Conservation (phyloP, 2,888 invertebrate species). For the Sarcophaga variegata region DNA sequence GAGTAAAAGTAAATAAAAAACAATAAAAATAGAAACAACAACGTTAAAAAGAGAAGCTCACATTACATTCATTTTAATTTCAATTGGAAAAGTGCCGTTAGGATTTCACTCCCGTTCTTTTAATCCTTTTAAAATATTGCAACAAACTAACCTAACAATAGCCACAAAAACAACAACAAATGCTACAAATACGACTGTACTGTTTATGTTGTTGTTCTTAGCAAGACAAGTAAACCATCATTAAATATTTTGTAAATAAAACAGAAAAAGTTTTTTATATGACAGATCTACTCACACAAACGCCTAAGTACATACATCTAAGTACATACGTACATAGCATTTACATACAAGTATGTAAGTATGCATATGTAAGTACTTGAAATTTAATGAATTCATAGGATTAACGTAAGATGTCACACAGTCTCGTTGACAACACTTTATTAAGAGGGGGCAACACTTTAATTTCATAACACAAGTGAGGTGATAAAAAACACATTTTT, state of each 20-base stretch:
- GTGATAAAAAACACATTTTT: background rate
- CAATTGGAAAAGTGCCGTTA: constrained; percentile 9
- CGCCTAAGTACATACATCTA: no score
- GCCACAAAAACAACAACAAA: background rate
- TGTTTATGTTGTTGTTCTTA: no score
- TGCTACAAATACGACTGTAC: no score
- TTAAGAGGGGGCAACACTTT: background rate
- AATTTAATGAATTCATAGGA: background rate
- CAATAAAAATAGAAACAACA: background rate
- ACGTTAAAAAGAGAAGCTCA: background rate
- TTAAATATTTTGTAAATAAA: background rate
- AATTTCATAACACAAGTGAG: background rate
- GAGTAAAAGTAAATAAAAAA: background rate
- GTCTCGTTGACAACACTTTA: background rate
- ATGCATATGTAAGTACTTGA: background rate
- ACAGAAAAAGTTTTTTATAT: background rate
- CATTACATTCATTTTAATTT: background rate
- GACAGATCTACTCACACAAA: background rate
- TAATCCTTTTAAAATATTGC: constrained; percentile 30
- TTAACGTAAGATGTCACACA: background rate
- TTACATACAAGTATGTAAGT: no score
- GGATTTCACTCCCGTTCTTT: background rate
- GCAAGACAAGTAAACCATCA: background rate
- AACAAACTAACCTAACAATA: background rate
- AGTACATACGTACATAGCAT: no score